A percentile compares a stretch with the other conserved stretches of the same genome.
These are phyloP conservation scores for Andricus grossulariae DNA, from an alignment of 1,140 invertebrate genomes.

Conservation along the genomic window DNA sequence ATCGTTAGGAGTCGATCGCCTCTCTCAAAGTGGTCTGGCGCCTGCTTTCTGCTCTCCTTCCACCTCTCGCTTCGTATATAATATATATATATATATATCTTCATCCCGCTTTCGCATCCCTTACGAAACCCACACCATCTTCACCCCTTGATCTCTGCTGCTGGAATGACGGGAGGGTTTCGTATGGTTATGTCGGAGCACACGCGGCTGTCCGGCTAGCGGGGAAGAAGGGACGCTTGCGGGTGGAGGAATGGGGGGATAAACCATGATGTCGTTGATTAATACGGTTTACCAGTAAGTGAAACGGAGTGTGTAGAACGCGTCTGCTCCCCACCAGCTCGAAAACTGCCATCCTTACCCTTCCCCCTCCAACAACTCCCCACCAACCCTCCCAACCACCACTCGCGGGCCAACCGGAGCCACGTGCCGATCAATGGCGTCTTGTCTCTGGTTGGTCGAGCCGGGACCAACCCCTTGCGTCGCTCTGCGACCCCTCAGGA, in stretches of 20 bases:
- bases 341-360: constrained; percentile 42
- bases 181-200: constrained; percentile 38
- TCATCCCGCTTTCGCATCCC: neutral
- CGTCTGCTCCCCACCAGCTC: constrained; percentile 52
- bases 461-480: constrained; percentile 51
- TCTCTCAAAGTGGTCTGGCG: constrained; percentile 64
- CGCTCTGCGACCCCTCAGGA: constrained; percentile 50
- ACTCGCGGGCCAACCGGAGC: constrained; percentile 59
- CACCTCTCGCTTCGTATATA: constrained; percentile 31
- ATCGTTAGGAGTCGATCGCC: constrained; percentile 62
- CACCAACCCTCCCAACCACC: constrained; percentile 41
- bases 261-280: constrained; percentile 77
- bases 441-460: constrained; percentile 72
- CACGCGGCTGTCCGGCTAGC: constrained; percentile 12
- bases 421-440: constrained; percentile 77
- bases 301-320: constrained; percentile 76
- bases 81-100: constrained; percentile 6
- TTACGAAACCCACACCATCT: neutral
- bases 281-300: constrained; percentile 77
- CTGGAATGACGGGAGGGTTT: constrained; percentile 16
- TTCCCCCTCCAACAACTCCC: constrained; percentile 44
- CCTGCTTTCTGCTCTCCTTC: constrained; percentile 50
- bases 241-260: constrained; percentile 60
- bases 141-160: constrained; percentile 16
- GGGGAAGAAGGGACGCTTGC: neutral